A percentile compares a stretch with the other conserved stretches of the same genome.
These are phyloP conservation scores for Carterocephalus palaemon DNA, from an alignment of 2,888 invertebrate genomes.

Conservation along the genomic window DNA sequence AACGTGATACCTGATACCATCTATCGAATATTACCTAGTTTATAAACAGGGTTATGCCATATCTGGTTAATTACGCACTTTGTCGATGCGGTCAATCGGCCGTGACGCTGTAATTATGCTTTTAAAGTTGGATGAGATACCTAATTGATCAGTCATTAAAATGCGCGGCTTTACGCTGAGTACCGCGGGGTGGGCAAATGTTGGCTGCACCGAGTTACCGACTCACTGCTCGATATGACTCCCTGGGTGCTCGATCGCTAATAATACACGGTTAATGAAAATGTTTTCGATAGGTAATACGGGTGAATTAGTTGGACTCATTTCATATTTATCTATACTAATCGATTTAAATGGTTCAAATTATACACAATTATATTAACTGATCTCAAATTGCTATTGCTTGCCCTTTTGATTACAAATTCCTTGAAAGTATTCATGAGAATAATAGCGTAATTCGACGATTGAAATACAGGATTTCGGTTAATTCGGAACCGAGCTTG, in stretches of 20 bases:
- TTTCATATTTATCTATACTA: constrained; percentile 8
- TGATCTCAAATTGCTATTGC: too few species aligned
- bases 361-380: too few species aligned
- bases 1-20: too few species aligned
- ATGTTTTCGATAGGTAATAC: constrained; percentile 6
- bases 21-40: constrained; percentile 11
- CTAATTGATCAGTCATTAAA: constrained; percentile 52
- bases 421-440: too few species aligned
- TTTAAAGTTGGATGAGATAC: constrained; percentile 51
- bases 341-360: too few species aligned
- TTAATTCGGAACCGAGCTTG: constrained; percentile 1
- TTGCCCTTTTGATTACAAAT: too few species aligned
- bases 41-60: constrained; percentile 35
- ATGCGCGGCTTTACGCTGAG: constrained; percentile 35
- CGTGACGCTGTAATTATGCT: constrained; percentile 52
- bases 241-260: constrained; percentile 15
- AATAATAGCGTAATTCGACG: too few species aligned
- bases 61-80: constrained; percentile 48
- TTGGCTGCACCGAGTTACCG: constrained; percentile 15
- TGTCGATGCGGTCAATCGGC: constrained; percentile 43
- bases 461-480: too few species aligned
- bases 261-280: constrained; percentile 9
- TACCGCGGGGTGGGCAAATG: constrained; percentile 18
- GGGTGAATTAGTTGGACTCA: constrained; percentile 1
- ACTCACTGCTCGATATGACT: constrained; percentile 17